Percentiles rank a stretch among this genome's conserved stretches.
These are phyloP conservation scores for Hesperophylax magnus DNA, from an alignment of 1,140 invertebrate genomes.

Conservation along the genomic window DNA sequence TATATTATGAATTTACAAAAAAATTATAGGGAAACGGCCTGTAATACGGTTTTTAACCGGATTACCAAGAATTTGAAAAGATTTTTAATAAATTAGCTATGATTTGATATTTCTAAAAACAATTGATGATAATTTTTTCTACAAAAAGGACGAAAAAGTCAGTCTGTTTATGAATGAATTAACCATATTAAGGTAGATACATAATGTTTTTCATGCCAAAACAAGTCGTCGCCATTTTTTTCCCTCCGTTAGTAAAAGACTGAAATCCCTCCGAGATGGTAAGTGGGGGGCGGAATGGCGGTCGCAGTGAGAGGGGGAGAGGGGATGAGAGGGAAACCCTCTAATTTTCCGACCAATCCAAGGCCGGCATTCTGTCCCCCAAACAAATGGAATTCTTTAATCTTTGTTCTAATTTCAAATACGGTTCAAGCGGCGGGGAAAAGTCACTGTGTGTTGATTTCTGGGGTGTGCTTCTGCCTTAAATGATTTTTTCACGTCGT, in stretches of 20 bases:
- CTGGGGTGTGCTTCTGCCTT: too few species aligned
- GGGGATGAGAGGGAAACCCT: conserved; percentile 17
- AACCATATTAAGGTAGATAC: too few species aligned
- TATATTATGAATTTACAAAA: too few species aligned
- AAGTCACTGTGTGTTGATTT: not conserved
- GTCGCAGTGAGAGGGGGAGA: not conserved
- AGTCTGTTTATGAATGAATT: too few species aligned
- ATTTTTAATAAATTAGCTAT: too few species aligned
- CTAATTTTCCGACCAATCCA: conserved; percentile 36
- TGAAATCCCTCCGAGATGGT: not conserved
- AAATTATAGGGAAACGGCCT: too few species aligned
- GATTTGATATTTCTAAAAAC: too few species aligned
- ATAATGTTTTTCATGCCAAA: not conserved
- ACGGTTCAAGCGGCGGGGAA: not conserved
- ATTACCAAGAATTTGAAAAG: too few species aligned
- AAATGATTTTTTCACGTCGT: too few species aligned
- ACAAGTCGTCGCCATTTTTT: conserved; percentile 29
- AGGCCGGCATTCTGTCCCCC: conserved; percentile 17
- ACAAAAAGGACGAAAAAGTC: too few species aligned
- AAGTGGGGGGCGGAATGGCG: conserved; percentile 12
- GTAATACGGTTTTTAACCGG: too few species aligned
- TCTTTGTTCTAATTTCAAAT: conserved; percentile 35
- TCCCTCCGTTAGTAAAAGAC: not conserved
- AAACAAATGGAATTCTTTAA: conserved; percentile 23
- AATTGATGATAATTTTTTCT: too few species aligned